These are phyloP conservation scores for Sogatella furcifera DNA, from an alignment of 1,140 invertebrate genomes.

Conservation along the genomic window DNA sequence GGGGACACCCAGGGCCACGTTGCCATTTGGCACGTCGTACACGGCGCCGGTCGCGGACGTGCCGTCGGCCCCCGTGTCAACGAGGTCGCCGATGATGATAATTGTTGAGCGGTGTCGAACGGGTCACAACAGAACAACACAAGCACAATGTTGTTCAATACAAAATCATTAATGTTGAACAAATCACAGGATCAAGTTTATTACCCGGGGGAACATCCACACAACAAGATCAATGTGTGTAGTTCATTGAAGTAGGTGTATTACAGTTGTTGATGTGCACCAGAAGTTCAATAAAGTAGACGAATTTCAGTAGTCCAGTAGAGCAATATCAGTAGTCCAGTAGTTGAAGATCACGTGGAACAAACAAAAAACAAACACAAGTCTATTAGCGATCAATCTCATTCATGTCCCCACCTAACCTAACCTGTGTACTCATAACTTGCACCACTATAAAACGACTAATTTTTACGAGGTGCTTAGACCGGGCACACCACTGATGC, in stretches of 20 bases:
- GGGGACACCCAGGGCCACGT: slow-evolving; percentile 47
- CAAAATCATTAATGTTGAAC: not conserved
- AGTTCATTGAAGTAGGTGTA: too few species aligned
- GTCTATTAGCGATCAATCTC: not conserved
- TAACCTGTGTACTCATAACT: not conserved
- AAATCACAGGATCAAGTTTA: not conserved
- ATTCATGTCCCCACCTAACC: not conserved
- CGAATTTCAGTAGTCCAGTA: too few species aligned
- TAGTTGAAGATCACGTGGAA: too few species aligned
- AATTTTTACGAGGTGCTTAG: not conserved
- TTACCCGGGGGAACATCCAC: too few species aligned
- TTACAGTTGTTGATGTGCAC: too few species aligned
- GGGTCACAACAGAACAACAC: slow-evolving; percentile 19
- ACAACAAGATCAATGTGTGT: too few species aligned
- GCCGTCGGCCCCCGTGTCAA: slow-evolving; percentile 53
- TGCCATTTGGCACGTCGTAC: slow-evolving; percentile 61
- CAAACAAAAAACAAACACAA: not conserved
- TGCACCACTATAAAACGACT: not conserved
- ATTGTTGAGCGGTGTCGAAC: slow-evolving; percentile 33
- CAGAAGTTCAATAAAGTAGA: too few species aligned
- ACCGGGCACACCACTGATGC: not conserved
- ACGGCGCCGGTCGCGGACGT: slow-evolving; percentile 56
- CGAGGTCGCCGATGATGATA: slow-evolving; percentile 63
- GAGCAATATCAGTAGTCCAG: too few species aligned
- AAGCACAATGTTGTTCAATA: not conserved